Conservation (phyloP, 2,888 invertebrate species). For the Ectemnius cavifrons region DNA sequence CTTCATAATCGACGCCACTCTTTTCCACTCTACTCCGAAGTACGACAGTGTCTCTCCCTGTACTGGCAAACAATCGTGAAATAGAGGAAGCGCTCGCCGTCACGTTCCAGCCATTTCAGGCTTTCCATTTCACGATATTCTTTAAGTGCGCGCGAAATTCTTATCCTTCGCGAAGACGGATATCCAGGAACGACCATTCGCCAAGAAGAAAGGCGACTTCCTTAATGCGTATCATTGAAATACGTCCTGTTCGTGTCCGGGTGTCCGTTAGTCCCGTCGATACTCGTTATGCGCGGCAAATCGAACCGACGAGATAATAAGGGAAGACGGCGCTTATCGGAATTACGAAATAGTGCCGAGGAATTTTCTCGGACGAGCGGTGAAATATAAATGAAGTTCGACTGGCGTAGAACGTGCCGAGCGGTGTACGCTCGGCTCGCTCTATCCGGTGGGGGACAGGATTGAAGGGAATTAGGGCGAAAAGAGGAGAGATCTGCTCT, state of each 20-base stretch:
- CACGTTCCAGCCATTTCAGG: not conserved
- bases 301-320: not conserved
- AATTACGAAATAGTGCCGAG: constrained; percentile 12
- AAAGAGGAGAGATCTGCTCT: constrained; percentile 48
- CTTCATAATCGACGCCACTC: constrained; percentile 47
- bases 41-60: constrained; percentile 39
- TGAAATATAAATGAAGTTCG: constrained; percentile 68
- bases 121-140: too few species aligned
- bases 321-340: constrained; percentile 11
- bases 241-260: too few species aligned
- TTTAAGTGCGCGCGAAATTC: too few species aligned
- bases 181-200: too few species aligned
- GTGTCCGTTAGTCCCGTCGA: too few species aligned
- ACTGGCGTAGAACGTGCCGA: constrained; percentile 42
- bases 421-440: constrained; percentile 34
- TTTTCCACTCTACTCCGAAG: not conserved
- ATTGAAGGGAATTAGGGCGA: constrained; percentile 67
- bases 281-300: too few species aligned
- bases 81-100: constrained; percentile 14
- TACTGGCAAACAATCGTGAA: constrained; percentile 36
- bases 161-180: too few species aligned
- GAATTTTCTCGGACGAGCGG: constrained; percentile 52
- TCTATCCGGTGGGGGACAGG: constrained; percentile 38
- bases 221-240: too few species aligned
- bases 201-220: too few species aligned